phyloP scores from a whole-genome alignment of 2,888 invertebrate genomes.

The Chironomus tentans region DNA sequence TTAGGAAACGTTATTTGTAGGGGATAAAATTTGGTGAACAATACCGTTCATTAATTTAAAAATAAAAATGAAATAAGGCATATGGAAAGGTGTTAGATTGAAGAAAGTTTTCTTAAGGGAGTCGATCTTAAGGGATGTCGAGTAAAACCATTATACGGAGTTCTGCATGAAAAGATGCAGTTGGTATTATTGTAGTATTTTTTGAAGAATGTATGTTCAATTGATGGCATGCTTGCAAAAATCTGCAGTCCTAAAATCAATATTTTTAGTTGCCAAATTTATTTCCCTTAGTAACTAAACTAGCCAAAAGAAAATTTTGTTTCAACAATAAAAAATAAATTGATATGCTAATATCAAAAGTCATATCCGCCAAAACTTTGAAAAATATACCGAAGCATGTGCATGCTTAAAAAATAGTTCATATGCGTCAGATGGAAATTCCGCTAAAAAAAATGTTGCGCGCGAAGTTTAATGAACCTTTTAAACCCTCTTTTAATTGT shows the following conservation, averaged over 20 bases:
- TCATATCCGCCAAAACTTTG: neutral
- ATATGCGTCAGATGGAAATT: slow-evolving; percentile 13
- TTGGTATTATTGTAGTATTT: no score
- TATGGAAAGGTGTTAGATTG: slow-evolving; percentile 7
- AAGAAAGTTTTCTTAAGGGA: slow-evolving; percentile 9
- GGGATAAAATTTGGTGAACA: neutral
- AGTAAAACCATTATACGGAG: no score
- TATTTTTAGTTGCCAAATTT: no score
- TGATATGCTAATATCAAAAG: neutral
- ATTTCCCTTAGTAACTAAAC: no score
- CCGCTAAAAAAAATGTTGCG: slow-evolving; percentile 21
- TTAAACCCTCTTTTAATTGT: neutral
- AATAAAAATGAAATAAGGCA: neutral
- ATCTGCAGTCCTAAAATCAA: no score
- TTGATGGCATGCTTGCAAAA: no score
- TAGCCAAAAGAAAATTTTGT: no score
- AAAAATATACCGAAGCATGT: neutral
- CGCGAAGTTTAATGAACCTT: slow-evolving; percentile 26
- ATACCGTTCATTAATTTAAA: slow-evolving; percentile 14
- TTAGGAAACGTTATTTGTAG: neutral
- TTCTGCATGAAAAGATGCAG: no score
- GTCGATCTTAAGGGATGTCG: no score
- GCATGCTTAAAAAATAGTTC: neutral
- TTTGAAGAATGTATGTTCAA: no score
- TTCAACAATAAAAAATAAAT: no score